Base-by-base conservation (phyloP, 2,113 vertebrate genomes). In the Erinaceus europaeus region DNA sequence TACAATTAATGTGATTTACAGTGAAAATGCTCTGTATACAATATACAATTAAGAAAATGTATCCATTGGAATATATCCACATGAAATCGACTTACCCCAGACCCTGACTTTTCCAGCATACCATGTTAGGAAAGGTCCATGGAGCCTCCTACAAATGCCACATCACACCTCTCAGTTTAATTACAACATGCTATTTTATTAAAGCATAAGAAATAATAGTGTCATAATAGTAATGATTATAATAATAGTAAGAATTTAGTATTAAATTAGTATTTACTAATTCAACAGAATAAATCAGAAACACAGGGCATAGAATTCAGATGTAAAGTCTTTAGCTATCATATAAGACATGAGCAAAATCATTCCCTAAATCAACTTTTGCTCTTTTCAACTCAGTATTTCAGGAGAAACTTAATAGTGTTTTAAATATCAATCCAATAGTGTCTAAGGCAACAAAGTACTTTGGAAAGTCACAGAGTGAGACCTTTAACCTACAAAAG, bases 341-440 rank as follows among this genome's bases (percentile, higher is more conserved):
- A 29, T 59, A 3, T 14, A 52, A 62, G 44, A 71, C 6, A 36
- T 76, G 17, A 13, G 13, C 27, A 65, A 65, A 65, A 25, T 15
- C 34, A 18, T 21, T 44, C 3, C 21, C 18, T 69, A 73, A 68
- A 18, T 10, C 44, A 77, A 86, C 15, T 68, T 79, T 53, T n/a
- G 40, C 32, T 64, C 25, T 59, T 79, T 71, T 59, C 61, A 76
- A 64, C 46, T 88, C 29, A 83, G 3, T 77, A 84, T 4, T 86
- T 75, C 29, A 14, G 8, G 17, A 59, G 4, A n/a, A n/a, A 83
- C 32, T 52, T 82, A 84, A 71, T 1, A 38, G 13, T 64, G 75
- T 14, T 84, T 82, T 74, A 93, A 90, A 88, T 84, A 82, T 21
- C 69, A 85, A 52, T 55, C 64, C 91, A 84, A 81, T n/a, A 93